A percentile compares a stretch with the other conserved stretches of the same genome.
Conservation (phyloP, 2,113 vertebrate species). For the Tapirus terrestris region DNA sequence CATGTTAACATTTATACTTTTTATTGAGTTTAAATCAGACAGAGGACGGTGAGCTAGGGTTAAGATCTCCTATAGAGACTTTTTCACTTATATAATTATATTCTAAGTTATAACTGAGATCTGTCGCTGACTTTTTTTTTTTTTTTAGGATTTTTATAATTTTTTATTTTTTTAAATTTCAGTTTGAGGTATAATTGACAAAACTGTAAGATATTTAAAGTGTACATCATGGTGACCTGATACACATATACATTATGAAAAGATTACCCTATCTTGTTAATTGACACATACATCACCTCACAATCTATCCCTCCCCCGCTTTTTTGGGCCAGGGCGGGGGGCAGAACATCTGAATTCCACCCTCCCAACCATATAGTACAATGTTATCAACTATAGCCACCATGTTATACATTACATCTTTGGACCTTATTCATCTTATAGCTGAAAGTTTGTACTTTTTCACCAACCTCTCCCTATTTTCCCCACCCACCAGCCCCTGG, state of each 20-base stretch:
- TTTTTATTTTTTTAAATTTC: not conserved
- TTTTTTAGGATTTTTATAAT: not conserved
- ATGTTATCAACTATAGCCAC: not conserved
- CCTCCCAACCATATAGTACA: not conserved
- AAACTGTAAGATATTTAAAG: not conserved
- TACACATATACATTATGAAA: not conserved
- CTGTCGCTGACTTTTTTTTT: not conserved
- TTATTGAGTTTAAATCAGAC: not conserved
- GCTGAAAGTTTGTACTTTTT: not conserved
- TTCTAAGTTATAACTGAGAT: slow-evolving; percentile 19
- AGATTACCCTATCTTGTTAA: not conserved
- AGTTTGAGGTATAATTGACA: not conserved
- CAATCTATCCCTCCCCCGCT: not conserved
- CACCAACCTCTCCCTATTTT: not conserved
- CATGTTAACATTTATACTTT: slow-evolving; percentile 5
- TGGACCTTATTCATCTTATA: not conserved
- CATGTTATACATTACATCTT: not conserved
- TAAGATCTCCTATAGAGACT: not conserved
- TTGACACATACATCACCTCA: not conserved
- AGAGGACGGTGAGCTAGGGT: not conserved
- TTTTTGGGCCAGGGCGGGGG: not conserved
- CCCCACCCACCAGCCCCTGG: not conserved
- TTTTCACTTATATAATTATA: not conserved
- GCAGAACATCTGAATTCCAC: not conserved
- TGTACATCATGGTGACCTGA: not conserved